Evolutionary conservation across 2,797 vertebrate genomes (phyloP).

Genomic region (Pyrocephalus nanus): DNA sequence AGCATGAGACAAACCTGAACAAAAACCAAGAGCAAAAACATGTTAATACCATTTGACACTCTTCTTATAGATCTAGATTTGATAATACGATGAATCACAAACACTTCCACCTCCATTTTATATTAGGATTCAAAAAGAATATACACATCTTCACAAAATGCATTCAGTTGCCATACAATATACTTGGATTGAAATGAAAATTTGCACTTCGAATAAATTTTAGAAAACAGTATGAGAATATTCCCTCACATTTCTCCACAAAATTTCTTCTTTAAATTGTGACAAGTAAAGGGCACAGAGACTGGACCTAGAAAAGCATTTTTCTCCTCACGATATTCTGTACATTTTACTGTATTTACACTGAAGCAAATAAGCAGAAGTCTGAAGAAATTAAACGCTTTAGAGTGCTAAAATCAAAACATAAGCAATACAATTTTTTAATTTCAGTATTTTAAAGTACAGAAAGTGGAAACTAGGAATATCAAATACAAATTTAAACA

Average conservation of each 20-base stretch:
- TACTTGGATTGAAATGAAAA: background rate
- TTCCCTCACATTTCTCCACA: background rate
- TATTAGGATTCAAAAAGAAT: conserved; percentile 3
- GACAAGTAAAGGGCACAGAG: background rate
- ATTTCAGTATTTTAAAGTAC: conserved; percentile 82
- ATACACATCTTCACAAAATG: conserved; percentile 10
- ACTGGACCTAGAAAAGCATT: background rate
- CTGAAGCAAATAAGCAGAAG: conserved; percentile 43
- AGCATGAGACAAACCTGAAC: background rate
- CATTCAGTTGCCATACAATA: background rate
- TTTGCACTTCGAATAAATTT: background rate
- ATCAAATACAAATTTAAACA: conserved; percentile 83
- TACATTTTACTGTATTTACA: conserved; percentile 52
- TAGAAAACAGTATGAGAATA: background rate
- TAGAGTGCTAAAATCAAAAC: conserved; percentile 78
- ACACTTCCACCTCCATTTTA: background rate
- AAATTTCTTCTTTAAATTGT: background rate
- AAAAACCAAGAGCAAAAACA: background rate
- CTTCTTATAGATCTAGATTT: background rate
- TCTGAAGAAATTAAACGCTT: conserved; percentile 73
- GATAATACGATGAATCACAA: background rate
- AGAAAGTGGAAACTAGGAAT: conserved; percentile 80
- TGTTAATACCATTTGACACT: background rate
- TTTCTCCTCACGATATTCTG: background rate
- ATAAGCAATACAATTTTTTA: conserved; percentile 81